Base-by-base conservation (phyloP, 2,888 invertebrate genomes). In the Petrolisthes cinctipes region DNA sequence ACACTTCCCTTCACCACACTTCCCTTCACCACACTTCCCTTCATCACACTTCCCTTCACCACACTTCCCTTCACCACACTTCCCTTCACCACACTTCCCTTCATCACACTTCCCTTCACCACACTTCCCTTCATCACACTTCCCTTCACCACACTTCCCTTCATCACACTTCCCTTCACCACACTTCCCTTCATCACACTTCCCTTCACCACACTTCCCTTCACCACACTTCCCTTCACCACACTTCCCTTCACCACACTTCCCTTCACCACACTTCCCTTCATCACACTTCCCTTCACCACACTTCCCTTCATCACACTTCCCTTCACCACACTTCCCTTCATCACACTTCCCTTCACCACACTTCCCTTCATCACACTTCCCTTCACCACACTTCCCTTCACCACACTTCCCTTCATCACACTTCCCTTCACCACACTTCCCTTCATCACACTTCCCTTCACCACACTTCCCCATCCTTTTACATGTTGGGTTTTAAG, bases 331-430 rank as follows among this genome's bases (percentile, higher is more conserved):
- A 7, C 79, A 17, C 6, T 73, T n/a, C 73, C 14, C 7, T 73
- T 73, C 6, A 6, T n/a, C n/a, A n/a, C n/a, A n/a, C 73, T 17
- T 17, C 73, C 20, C 73, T 73, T 73, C 73, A 6, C 73, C 14
- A 17, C 20, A 6, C 73, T n/a, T 73, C 73, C 20, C 6, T 6
- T 75, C 7, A 53, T 6, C 79, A 54, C 20, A 11, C 14, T 37
- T 37, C 0, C 14, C 54, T 53, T 53, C 7, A 53, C n/a, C n/a
- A 53, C 66, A 2, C 14, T 3, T 17, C 66, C 23, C n/a, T 0
- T 54, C 79, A n/a, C 78, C 20, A 54, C n/a, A n/a, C 56, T 5
- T 54, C 4, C 11, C 68, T 20, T 78, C 78, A 78, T 78, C 78
- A 78, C 53, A 78, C 20, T 20, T 56, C 54, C 78, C n/a, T 54